phyloP scores from a whole-genome alignment of 1,140 invertebrate species.

The Atta colombica region DNA sequence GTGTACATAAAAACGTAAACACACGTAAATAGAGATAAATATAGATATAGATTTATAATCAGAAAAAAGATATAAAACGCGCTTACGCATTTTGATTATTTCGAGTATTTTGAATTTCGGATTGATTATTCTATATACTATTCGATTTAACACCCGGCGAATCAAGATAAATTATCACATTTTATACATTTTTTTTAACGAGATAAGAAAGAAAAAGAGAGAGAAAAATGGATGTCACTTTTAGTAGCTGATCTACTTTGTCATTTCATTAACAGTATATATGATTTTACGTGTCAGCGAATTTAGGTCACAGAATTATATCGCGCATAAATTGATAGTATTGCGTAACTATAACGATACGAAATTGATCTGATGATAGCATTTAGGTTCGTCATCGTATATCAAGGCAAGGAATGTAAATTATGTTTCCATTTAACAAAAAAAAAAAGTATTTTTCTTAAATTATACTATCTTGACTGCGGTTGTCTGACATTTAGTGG shows the following conservation, averaged over 20 bases:
- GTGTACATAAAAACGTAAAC: neutral
- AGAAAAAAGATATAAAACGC: neutral
- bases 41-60: neutral
- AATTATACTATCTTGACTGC: slow-evolving; percentile 6
- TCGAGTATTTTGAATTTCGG: slow-evolving; percentile 6
- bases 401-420: slow-evolving; percentile 50
- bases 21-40: neutral
- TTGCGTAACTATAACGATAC: slow-evolving; percentile 56
- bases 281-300: slow-evolving; percentile 56
- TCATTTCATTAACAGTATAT: slow-evolving; percentile 29
- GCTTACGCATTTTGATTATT: neutral
- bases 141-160: slow-evolving; percentile 1
- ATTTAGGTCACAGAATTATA: slow-evolving; percentile 60
- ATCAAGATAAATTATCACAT: slow-evolving; percentile 8
- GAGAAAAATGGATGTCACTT: neutral
- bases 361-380: slow-evolving; percentile 15
- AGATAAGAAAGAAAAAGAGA: neutral
- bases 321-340: slow-evolving; percentile 48
- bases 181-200: neutral
- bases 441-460: slow-evolving; percentile 12
- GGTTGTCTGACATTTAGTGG: neutral
- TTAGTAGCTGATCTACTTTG: neutral
- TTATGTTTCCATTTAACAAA: slow-evolving; percentile 22
- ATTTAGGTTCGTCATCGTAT: slow-evolving; percentile 49
- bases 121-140: neutral